Evolutionary conservation across 1,140 invertebrate genomes (phyloP), one percentile per base, ranked within the genome.

Genomic region (Drosophila repletoides): DNA sequence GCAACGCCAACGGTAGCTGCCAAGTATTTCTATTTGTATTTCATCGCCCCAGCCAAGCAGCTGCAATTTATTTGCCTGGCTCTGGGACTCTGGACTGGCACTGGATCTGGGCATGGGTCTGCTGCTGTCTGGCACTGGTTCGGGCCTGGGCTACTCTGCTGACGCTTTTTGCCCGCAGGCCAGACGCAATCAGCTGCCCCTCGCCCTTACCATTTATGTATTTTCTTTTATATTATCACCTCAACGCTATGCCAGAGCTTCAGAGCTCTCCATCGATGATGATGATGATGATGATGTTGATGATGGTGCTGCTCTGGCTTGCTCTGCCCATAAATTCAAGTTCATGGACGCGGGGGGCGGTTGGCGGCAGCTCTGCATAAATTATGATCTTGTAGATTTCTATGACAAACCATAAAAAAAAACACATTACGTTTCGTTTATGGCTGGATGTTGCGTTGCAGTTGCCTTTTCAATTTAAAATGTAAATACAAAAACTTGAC

Each of bases 11-110:
- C 80, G 83, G 80, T 84, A 84, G 80, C 80, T 84, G 80, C 80
- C 80, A 86, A 84, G 80, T 84, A 86, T 84, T 84, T 84, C 80
- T 84, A 84, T 84, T 84, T 84, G 80, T 86, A 84, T 84, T 84
- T 84, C 80, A 84, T 80, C 80, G 75, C 80, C 79, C 75, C 40
- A 66, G 43, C 17, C 70, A 68, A 65, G 80, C 80, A 86, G 80
- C 80, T 84, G 80, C 80, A 84, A 84, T 84, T 84, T 84, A 80
- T 86, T 84, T 84, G 61, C 66, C 74, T 69, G 38, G 38, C 17
- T 7, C 12, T 19, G 34, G n/a, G 48, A 72, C 70, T 52, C 26
- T 38, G 17, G 19, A 26, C 64, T 53, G 9, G 19, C 19, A 15
- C 48, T 24, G 19, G 14, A 22, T 41, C 43, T 14, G 21, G 7